phyloP scores from a whole-genome alignment of 1,140 invertebrate genomes.

The Physella acuta region DNA sequence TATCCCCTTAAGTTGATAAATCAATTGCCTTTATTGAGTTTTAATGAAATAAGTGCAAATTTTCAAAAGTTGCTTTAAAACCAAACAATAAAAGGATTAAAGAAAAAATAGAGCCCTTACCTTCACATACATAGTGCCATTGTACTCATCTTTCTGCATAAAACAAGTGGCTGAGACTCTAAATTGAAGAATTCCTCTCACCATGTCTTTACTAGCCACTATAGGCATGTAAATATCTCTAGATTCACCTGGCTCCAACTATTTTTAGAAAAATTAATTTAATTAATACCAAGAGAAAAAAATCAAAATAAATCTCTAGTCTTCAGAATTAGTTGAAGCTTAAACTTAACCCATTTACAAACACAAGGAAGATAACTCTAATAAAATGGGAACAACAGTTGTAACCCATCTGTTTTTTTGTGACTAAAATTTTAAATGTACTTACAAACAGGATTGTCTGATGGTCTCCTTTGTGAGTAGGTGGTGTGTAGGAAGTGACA shows the following conservation, averaged over 20 bases:
- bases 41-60: too few species aligned
- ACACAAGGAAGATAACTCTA: too few species aligned
- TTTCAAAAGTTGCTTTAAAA: background rate
- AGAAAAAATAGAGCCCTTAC: constrained; percentile 55
- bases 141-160: constrained; percentile 78
- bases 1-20: too few species aligned
- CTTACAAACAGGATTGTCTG: constrained; percentile 92
- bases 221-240: constrained; percentile 82
- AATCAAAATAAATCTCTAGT: too few species aligned
- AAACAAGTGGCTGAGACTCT: constrained; percentile 80
- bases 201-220: constrained; percentile 72
- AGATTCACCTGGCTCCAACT: constrained; percentile 58
- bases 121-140: constrained; percentile 75
- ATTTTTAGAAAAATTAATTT: too few species aligned
- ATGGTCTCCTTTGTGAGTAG: constrained; percentile 86
- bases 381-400: too few species aligned
- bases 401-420: too few species aligned
- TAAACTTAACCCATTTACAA: too few species aligned
- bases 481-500: constrained; percentile 73
- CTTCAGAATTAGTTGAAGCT: too few species aligned
- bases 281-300: too few species aligned
- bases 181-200: constrained; percentile 72
- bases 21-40: background rate
- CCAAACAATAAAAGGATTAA: background rate
- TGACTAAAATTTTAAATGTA: too few species aligned